Percentiles rank a stretch among this genome's conserved stretches.
Conservation (phyloP, 1,140 invertebrate species). For the Phortica variegata region DNA sequence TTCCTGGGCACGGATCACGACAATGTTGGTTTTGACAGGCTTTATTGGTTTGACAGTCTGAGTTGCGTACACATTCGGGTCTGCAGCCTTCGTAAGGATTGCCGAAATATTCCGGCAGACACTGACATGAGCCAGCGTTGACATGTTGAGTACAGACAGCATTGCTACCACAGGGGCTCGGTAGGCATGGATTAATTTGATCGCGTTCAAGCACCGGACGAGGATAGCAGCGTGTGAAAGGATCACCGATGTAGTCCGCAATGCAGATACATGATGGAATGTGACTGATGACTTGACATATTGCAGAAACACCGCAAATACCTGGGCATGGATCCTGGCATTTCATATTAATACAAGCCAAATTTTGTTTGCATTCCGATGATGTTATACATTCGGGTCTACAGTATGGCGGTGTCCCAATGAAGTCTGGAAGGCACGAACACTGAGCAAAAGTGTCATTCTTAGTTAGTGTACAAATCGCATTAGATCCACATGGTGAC, state of each 20-base stretch:
- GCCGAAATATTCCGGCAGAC: slow-evolving; percentile 63
- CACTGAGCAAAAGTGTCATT: slow-evolving; percentile 73
- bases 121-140: slow-evolving; percentile 50
- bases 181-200: slow-evolving; percentile 62
- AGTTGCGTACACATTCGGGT: slow-evolving; percentile 75
- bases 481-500: slow-evolving; percentile 73
- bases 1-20: slow-evolving; percentile 75
- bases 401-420: slow-evolving; percentile 75
- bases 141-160: slow-evolving; percentile 65
- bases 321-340: slow-evolving; percentile 74
- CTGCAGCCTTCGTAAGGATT: slow-evolving; percentile 70
- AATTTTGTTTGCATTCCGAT: slow-evolving; percentile 68
- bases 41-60: slow-evolving; percentile 72
- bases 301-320: slow-evolving; percentile 69
- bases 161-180: slow-evolving; percentile 66
- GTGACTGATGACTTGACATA: slow-evolving; percentile 75
- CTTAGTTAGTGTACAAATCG: slow-evolving; percentile 67
- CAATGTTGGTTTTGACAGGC: slow-evolving; percentile 79
- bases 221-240: slow-evolving; percentile 62
- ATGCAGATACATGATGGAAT: slow-evolving; percentile 70
- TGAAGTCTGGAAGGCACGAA: slow-evolving; percentile 72
- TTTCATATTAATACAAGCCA: slow-evolving; percentile 68
- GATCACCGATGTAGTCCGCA: slow-evolving; percentile 68
- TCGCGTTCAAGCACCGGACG: slow-evolving; percentile 55
- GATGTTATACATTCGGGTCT: slow-evolving; percentile 67